Conservation (phyloP, 2,888 invertebrate species). For the Caenorhabditis virilis region DNA sequence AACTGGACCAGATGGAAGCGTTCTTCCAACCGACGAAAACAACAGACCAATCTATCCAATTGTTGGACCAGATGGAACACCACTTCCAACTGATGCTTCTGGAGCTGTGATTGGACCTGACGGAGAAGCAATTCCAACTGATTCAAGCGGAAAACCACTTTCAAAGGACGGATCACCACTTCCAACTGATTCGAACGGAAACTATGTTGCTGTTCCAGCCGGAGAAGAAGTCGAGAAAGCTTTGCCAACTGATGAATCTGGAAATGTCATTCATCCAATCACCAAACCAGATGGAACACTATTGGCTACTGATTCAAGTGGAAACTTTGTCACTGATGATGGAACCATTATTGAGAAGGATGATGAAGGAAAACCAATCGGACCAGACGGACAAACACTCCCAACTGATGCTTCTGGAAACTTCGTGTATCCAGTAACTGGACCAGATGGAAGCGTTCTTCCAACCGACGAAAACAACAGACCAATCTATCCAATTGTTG, state of each 20-base stretch:
- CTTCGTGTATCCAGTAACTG: slow-evolving; percentile 12
- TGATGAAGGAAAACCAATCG: slow-evolving; percentile 33
- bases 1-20: slow-evolving; percentile 48
- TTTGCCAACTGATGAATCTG: slow-evolving; percentile 27
- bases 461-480: slow-evolving; percentile 25
- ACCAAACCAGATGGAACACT: slow-evolving; percentile 36
- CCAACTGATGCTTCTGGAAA: slow-evolving; percentile 23
- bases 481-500: slow-evolving; percentile 24
- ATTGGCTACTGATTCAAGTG: slow-evolving; percentile 38
- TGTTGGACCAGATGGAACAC: slow-evolving; percentile 24
- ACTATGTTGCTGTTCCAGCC: slow-evolving; percentile 15
- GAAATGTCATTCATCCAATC: slow-evolving; percentile 29
- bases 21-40: slow-evolving; percentile 32
- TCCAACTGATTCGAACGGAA: slow-evolving; percentile 28
- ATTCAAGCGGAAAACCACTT: slow-evolving; percentile 21
- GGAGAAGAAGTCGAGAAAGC: slow-evolving; percentile 7
- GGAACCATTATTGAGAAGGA: slow-evolving; percentile 31
- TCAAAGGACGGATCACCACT: slow-evolving; percentile 35
- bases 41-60: slow-evolving; percentile 34
- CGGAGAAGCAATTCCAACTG: slow-evolving; percentile 32
- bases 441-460: slow-evolving; percentile 27
- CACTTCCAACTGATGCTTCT: slow-evolving; percentile 27
- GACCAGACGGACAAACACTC: slow-evolving; percentile 36
- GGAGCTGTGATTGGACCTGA: slow-evolving; percentile 35
- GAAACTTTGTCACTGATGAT: slow-evolving; percentile 29